These are phyloP conservation scores for Pristionchus japonicus DNA, from an alignment of 2,888 invertebrate species.

Conservation along the genomic window DNA sequence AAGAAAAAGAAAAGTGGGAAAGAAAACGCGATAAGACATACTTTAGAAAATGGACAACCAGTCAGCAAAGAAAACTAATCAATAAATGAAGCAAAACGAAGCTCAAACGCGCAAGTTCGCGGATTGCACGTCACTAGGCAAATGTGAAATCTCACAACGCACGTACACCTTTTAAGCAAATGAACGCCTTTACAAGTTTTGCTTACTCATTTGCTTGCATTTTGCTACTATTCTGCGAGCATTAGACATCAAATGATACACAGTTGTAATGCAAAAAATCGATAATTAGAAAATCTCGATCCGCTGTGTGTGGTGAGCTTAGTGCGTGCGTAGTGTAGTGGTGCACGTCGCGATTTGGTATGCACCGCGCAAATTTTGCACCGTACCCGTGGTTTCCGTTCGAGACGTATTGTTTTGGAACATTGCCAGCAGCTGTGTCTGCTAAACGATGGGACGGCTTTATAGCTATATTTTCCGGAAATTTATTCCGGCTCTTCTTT, in stretches of 20 bases:
- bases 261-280: background rate
- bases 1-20: background rate
- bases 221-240: background rate
- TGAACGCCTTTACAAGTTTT: too few species aligned
- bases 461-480: too few species aligned
- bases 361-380: background rate
- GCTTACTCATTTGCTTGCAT: too few species aligned
- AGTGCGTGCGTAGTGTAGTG: background rate
- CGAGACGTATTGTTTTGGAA: background rate
- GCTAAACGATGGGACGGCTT: too few species aligned
- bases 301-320: background rate
- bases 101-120: background rate
- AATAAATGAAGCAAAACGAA: background rate
- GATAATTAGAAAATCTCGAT: background rate
- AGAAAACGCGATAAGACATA: background rate
- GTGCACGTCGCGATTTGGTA: background rate
- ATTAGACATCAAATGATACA: background rate
- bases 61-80: background rate
- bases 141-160: background rate
- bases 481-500: background rate
- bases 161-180: background rate
- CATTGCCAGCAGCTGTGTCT: too few species aligned
- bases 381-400: background rate
- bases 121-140: conserved; percentile 32
- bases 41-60: background rate